Conservation (phyloP, 2,888 invertebrate species). For the Leptopilina drosophilae region DNA sequence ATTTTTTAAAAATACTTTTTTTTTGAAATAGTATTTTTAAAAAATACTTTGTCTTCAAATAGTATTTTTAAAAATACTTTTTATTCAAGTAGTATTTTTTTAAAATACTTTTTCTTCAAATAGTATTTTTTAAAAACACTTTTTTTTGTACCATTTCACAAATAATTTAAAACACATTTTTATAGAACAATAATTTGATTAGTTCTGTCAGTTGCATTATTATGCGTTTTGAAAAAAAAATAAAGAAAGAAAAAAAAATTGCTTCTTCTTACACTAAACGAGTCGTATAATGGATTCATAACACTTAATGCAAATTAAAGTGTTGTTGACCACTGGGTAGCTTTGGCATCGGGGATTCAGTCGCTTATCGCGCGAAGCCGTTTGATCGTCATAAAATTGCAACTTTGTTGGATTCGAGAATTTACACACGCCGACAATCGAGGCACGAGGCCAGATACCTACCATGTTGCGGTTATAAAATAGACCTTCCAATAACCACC, state of each 20-base stretch:
- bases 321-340: slow-evolving; percentile 9
- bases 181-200: not conserved
- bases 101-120: too few relatives aligned
- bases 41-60: too few relatives aligned
- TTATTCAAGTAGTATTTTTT: too few relatives aligned
- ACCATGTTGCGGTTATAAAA: not conserved
- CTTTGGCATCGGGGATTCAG: slow-evolving; percentile 1
- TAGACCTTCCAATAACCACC: not conserved
- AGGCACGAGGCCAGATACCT: slow-evolving; percentile 6
- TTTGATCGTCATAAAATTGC: slow-evolving; percentile 26
- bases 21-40: too few relatives aligned
- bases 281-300: slow-evolving; percentile 21
- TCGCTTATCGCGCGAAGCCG: slow-evolving; percentile 18
- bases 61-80: too few relatives aligned
- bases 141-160: too few relatives aligned
- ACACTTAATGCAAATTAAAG: slow-evolving; percentile 22
- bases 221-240: too few relatives aligned
- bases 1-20: too few relatives aligned
- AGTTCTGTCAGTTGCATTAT: slow-evolving; percentile 6
- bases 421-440: slow-evolving; percentile 13
- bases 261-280: not conserved
- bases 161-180: too few relatives aligned
- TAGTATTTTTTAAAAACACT: too few relatives aligned
- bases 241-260: not conserved
- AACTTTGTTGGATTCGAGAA: slow-evolving; percentile 25